phyloP scores from a whole-genome alignment of 2,797 vertebrate species.

The Percopsis omiscomaycus region DNA sequence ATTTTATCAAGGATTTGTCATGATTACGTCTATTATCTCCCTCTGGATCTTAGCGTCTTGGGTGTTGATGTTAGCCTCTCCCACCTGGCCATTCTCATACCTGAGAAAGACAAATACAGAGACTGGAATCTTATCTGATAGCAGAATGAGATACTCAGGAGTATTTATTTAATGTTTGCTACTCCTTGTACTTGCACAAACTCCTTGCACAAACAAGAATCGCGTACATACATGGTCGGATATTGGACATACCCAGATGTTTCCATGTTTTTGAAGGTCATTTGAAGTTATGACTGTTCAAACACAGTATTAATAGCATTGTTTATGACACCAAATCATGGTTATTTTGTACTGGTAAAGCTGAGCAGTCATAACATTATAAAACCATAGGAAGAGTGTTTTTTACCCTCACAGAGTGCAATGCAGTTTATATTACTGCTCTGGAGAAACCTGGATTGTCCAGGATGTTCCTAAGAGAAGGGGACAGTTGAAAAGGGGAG shows the following conservation, averaged over 20 bases:
- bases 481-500: not conserved
- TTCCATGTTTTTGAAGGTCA: conserved; percentile 92
- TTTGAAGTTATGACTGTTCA: conserved; percentile 90
- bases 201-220: conserved; percentile 97
- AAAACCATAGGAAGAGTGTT: not conserved
- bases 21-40: conserved; percentile 91
- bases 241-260: conserved; percentile 93
- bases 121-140: not conserved
- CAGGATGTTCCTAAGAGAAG: conserved; percentile 78
- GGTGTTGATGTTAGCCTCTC: conserved; percentile 94
- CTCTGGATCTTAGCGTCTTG: conserved; percentile 90
- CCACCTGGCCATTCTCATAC: conserved; percentile 95
- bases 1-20: conserved; percentile 70
- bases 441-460: conserved; percentile 88
- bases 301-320: conserved; percentile 8
- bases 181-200: conserved; percentile 86
- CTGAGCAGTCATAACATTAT: not conserved
- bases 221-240: conserved; percentile 94
- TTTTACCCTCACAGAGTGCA: conserved; percentile 93
- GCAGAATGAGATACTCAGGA: not conserved
- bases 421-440: conserved; percentile 95
- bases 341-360: not conserved
- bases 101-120: conserved; percentile 67
- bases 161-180: not conserved
- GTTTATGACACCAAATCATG: not conserved